Evolutionary conservation across 2,113 vertebrate genomes (phyloP).

Genomic region (Ciconia stormi): DNA sequence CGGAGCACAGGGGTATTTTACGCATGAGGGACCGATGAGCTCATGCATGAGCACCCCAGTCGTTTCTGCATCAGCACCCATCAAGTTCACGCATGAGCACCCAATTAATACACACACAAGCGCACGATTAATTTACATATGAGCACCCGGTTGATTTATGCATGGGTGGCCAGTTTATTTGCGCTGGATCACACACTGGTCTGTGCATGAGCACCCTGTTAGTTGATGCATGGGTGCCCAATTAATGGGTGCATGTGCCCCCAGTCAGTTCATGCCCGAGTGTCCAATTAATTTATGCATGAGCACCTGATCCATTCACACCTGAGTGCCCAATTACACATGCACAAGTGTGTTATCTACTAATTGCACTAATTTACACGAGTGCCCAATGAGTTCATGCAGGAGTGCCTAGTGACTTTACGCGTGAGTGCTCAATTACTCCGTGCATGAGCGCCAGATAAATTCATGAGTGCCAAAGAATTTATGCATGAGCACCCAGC

Average conservation of each 20-base stretch:
- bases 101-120: neutral
- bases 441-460: neutral
- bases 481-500: neutral
- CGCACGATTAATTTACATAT: neutral
- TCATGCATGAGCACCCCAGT: neutral
- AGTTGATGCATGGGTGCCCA: neutral
- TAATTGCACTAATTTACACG: slow-evolving; percentile 23
- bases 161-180: neutral
- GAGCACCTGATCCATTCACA: neutral
- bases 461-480: too few species aligned
- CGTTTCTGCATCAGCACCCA: neutral
- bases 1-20: rapidly evolving
- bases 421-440: neutral
- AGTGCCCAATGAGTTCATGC: neutral
- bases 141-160: neutral
- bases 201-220: neutral
- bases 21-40: neutral
- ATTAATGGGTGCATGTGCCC: neutral
- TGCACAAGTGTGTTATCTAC: neutral
- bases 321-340: neutral
- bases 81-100: neutral
- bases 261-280: neutral
- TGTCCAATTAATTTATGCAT: neutral
- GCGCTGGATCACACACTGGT: rapidly evolving
- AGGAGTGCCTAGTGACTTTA: neutral